Evolutionary conservation across 2,888 invertebrate genomes (phyloP).

Genomic region (Nebria salina): DNA sequence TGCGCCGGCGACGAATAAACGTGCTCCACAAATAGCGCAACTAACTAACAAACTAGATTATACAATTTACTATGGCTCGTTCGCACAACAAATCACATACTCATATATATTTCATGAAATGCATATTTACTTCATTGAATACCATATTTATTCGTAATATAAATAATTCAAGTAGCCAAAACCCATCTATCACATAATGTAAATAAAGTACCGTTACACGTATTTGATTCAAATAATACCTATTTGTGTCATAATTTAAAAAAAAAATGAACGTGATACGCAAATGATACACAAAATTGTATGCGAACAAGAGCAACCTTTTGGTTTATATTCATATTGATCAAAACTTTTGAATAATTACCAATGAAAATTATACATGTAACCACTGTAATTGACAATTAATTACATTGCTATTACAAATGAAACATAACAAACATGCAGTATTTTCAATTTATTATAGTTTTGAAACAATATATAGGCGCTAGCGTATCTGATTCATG

Average conservation of each 20-base stretch:
- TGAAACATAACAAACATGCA: neutral
- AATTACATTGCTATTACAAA: neutral
- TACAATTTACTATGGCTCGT: too few relatives aligned
- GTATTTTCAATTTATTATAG: neutral
- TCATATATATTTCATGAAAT: neutral
- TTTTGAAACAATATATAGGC: neutral
- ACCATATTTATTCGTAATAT: neutral
- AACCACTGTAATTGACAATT: neutral
- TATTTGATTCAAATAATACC: neutral
- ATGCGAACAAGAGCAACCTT: neutral
- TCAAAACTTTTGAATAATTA: neutral
- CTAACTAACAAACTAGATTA: too few relatives aligned
- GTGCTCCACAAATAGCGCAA: too few relatives aligned
- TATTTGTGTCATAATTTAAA: neutral
- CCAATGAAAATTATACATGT: constrained; percentile 1
- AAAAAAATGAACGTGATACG: neutral
- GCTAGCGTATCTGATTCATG: neutral
- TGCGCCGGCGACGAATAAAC: too few relatives aligned
- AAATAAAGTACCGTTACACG: neutral
- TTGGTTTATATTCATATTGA: neutral
- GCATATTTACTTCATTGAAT: neutral
- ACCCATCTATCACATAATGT: neutral
- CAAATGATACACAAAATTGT: neutral
- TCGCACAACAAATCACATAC: neutral
- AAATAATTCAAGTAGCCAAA: neutral